Base-by-base conservation (phyloP, 2,888 invertebrate species). In the Himalopsyche japonica region DNA sequence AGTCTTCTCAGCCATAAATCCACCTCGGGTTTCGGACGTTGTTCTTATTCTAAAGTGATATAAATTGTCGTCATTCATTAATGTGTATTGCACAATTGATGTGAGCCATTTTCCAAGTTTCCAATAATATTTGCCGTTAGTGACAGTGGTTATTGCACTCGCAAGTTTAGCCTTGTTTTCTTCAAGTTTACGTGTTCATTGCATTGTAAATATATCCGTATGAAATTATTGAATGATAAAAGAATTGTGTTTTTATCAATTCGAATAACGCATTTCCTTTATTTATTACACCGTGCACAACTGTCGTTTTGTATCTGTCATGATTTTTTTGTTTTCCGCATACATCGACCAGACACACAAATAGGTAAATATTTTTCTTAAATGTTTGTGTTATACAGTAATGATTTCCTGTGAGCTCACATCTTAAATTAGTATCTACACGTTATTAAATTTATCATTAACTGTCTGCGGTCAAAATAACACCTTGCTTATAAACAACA, bases 281-380 rank as follows among this genome's bases (percentile, higher is more conserved):
- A 76, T 76, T 30, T 30, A 6, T 15, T 32, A 18, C 76, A 18
- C 8, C 6, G 30, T 77, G 37, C 37, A 12, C 18, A 32, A 70
- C 77, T 76, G 30, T 76, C 20, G 34, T 76, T 30, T 34, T 37
- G 43, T 15, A 34, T 77, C 49, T 77, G 57, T 77, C 82, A 77
- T 77, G 37, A 37, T 77, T 77, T 80, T 64, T n/a, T 20, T 76
- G 24, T 49, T 78, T 34, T 76, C 27, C 81, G 70, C 49, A 77
- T 77, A 34, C n/a, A 49, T 15, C 20, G 20, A 24, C 32, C 80
- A 34, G 34, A 34, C 27, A 64, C 30, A 34, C 24, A 37, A 43
- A 43, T 18, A 64, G 37, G 81, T 76, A 34, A 81, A 81, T 81
- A 81, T 81, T 81, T 81, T 47, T 76, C 32, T 81, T n/a, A 37